Conservation (phyloP, 37 sponge, comb jelly and placozoan species). For the Agelas oroides region DNA sequence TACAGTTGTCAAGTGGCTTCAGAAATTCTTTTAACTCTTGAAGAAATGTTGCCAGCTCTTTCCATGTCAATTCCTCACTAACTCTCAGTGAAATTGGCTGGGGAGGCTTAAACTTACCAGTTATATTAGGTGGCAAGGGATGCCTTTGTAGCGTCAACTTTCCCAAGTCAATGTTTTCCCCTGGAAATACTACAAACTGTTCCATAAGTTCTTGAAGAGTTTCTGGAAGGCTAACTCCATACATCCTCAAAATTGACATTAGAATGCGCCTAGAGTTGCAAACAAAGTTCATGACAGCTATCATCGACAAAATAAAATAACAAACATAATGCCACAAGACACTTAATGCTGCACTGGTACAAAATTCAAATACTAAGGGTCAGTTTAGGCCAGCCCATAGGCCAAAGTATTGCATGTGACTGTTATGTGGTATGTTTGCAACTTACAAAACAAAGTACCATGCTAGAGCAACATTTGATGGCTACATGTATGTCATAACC, state of each 20-base stretch:
- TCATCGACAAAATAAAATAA: too few species aligned
- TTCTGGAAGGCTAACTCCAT: slow-evolving; percentile 41
- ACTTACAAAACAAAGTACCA: too few species aligned
- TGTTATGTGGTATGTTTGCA: too few species aligned
- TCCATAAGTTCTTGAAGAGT: not conserved
- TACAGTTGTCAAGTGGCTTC: slow-evolving; percentile 16
- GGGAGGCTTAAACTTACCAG: slow-evolving; percentile 35
- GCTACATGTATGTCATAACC: too few species aligned
- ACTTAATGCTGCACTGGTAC: too few species aligned
- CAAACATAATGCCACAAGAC: too few species aligned
- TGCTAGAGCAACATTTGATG: too few species aligned
- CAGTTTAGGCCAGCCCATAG: too few species aligned
- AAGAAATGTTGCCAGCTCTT: slow-evolving; percentile 8
- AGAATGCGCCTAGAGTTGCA: slow-evolving; percentile 42
- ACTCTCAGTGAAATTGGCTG: slow-evolving; percentile 26
- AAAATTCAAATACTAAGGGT: too few species aligned
- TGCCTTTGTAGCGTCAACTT: not conserved
- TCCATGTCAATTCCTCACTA: slow-evolving; percentile 1
- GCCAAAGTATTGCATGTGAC: too few species aligned
- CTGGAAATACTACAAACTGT: slow-evolving; percentile 35
- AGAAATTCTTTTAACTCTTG: slow-evolving; percentile 21
- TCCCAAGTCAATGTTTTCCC: not conserved
- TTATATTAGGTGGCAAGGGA: slow-evolving; percentile 5
- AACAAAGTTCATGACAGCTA: too few species aligned
- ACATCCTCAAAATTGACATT: not conserved